A percentile compares a stretch with the other conserved stretches of the same genome.
phyloP scores from a whole-genome alignment of 2,888 invertebrate species.

The Aporophyla lueneburgensis region DNA sequence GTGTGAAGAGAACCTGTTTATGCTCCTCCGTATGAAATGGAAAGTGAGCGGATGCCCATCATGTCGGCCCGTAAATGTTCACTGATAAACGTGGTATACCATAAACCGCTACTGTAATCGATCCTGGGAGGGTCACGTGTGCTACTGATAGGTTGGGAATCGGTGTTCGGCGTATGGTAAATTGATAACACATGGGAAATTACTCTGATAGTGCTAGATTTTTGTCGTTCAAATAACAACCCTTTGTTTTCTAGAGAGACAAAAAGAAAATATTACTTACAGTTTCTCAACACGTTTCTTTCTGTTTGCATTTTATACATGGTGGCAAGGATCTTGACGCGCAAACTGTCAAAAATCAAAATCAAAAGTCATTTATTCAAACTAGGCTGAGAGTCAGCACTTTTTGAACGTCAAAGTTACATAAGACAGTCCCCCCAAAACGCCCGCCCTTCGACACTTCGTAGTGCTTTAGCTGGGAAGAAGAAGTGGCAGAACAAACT shows the following conservation, averaged over 20 bases:
- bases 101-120: slow-evolving; percentile 36
- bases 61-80: slow-evolving; percentile 22
- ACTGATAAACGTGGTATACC: slow-evolving; percentile 34
- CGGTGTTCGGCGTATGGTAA: neutral
- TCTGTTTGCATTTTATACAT: neutral
- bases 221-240: neutral
- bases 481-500: no score
- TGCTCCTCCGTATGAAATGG: slow-evolving; percentile 53
- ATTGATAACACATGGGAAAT: slow-evolving; percentile 6
- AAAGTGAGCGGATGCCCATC: slow-evolving; percentile 58
- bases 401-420: no score
- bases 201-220: neutral
- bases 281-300: neutral
- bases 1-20: slow-evolving; percentile 66
- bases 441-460: no score
- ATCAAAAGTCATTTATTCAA: no score
- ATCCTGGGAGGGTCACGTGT: slow-evolving; percentile 7
- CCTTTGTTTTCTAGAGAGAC: neutral
- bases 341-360: no score
- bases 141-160: neutral
- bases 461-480: no score
- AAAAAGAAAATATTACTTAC: neutral
- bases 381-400: no score
- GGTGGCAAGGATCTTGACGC: no score
- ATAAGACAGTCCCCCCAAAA: no score